Evolutionary conservation across 2,797 vertebrate genomes (phyloP), one percentile per base, ranked within the genome.

Genomic region (Clarias pachynema): DNA sequence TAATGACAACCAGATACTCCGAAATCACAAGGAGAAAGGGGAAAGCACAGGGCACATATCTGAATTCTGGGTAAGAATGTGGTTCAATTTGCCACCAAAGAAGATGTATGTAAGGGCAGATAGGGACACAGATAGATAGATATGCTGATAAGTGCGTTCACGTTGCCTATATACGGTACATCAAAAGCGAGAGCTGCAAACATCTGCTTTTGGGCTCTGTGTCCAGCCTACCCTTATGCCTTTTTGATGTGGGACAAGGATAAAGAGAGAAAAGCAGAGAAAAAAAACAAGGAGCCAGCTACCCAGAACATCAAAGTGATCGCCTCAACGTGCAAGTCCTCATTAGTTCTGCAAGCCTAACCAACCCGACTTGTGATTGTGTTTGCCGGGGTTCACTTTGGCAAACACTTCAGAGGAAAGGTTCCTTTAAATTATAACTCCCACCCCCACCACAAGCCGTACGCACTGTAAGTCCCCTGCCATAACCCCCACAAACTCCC

Each of bases 301-400:
- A 95, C 94, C 93, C 94, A 94, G 94, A 95, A 95, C 95, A 94
- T 96, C 94, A 96, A 96, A 95, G 95, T 89, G 89, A 90, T 91
- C 92, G 92, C 94, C 93, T 94, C 92, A 93, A 93, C 87, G 90
- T 91, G 85, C 94, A 95, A 94, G 94, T 95, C 93, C 94, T 96
- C 94, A 96, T 96, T 96, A 96, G 94, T 95, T 95, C 94, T 94
- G 93, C 94, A 94, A 95, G 94, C 93, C 94, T 92, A 95, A 95
- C 94, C 95, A 93, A 94, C 91, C 89, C 94, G 93, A 94, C 94
- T 94, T 94, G 94, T 94, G 94, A 95, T 94, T 95, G 95, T 95
- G 93, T 95, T 95, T 95, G 94, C 94, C 93, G 95, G 95, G 94
- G 94, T 94, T 92, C 94, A 90, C 82, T 92, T 93, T 95, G 95